These are phyloP conservation scores for Entomobrya multifasciata DNA, from an alignment of 2,888 invertebrate species.

Conservation along the genomic window DNA sequence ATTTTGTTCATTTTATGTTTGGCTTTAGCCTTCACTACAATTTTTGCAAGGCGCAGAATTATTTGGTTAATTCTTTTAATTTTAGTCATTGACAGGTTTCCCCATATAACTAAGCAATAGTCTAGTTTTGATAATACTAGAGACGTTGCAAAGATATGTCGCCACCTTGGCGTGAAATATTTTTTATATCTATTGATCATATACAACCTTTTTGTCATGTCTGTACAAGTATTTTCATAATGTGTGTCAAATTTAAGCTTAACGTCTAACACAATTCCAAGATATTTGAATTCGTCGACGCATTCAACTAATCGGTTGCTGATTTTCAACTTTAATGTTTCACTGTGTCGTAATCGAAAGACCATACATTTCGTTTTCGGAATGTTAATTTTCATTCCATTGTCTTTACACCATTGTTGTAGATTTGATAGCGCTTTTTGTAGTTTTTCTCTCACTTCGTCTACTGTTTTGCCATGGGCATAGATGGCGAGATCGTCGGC, in stretches of 20 bases:
- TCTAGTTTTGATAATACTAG: constrained; percentile 17
- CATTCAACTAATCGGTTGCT: background rate
- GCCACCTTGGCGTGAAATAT: background rate
- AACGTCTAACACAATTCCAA: background rate
- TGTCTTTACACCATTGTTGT: background rate
- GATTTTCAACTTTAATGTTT: background rate
- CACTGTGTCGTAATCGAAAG: background rate
- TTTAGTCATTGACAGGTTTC: background rate
- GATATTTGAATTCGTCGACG: constrained; percentile 15
- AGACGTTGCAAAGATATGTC: constrained; percentile 25
- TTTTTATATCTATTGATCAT: background rate
- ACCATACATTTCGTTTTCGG: constrained; percentile 30
- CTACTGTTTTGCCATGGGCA: background rate
- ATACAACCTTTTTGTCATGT: constrained; percentile 1
- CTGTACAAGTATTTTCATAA: constrained; percentile 21
- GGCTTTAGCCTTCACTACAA: background rate
- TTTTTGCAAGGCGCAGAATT: background rate
- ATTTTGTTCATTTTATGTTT: background rate
- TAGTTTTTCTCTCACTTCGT: background rate
- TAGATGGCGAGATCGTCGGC: constrained; percentile 4
- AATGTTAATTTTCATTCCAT: constrained; percentile 16
- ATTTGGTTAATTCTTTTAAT: constrained; percentile 9
- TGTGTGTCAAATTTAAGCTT: background rate
- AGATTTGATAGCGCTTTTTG: background rate
- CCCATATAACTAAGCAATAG: constrained; percentile 31